Conservation (phyloP, 2,113 vertebrate species). For the Campylomormyrus numenius region DNA sequence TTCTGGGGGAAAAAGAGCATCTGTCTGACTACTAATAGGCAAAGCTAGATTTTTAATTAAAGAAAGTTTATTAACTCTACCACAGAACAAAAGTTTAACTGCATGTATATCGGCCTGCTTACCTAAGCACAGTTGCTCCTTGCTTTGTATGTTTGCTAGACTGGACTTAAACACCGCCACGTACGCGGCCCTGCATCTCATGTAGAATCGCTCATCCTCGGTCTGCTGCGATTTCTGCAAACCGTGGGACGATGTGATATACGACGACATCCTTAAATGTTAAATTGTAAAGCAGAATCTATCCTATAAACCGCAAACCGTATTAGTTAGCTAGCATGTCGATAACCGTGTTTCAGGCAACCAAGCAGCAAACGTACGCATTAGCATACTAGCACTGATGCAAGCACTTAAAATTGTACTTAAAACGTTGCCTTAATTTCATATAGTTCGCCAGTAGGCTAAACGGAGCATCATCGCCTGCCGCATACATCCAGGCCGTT, state of each 20-base stretch:
- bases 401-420: neutral
- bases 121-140: conserved; percentile 79
- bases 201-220: conserved; percentile 76
- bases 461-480: neutral
- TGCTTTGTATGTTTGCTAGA: conserved; percentile 78
- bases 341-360: neutral
- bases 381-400: neutral
- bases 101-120: conserved; percentile 34
- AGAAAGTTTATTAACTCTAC: neutral
- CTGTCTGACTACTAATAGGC: neutral
- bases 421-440: neutral
- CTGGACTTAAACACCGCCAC: conserved; percentile 80
- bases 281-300: neutral
- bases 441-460: neutral
- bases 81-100: neutral
- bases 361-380: neutral
- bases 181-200: conserved; percentile 77
- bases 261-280: conserved; percentile 40
- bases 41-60: neutral
- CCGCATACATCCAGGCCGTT: conserved; percentile 28
- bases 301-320: neutral
- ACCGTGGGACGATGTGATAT: conserved; percentile 32
- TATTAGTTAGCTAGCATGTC: neutral
- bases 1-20: neutral
- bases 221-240: conserved; percentile 48